Conservation (phyloP, 2,888 invertebrate species). For the Heliconius cydno region DNA sequence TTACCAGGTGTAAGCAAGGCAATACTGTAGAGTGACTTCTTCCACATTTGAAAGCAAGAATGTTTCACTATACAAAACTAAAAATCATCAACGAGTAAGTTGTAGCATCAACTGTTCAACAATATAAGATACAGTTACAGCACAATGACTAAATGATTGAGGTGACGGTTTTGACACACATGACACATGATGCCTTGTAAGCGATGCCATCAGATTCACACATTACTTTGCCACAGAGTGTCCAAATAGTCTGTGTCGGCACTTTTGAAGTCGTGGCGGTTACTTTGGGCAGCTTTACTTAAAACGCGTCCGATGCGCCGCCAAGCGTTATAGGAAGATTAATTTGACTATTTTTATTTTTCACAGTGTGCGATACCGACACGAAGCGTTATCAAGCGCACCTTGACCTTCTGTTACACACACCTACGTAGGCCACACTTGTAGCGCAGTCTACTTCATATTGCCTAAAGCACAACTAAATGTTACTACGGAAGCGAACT, state of each 20-base stretch:
- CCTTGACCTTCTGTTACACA: constrained; percentile 63
- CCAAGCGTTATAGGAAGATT: constrained; percentile 46
- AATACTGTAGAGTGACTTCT: constrained; percentile 83
- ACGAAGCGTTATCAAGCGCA: constrained; percentile 61
- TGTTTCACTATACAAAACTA: constrained; percentile 83
- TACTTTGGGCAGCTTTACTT: constrained; percentile 35
- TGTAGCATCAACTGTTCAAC: constrained; percentile 81
- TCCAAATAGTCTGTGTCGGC: constrained; percentile 45
- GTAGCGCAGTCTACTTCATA: constrained; percentile 66
- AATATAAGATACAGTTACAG: constrained; percentile 76
- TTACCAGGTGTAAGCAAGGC: constrained; percentile 84
- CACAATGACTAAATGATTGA: constrained; percentile 77
- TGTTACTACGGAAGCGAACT: constrained; percentile 69
- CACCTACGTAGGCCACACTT: constrained; percentile 42
- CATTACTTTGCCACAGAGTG: constrained; percentile 43
- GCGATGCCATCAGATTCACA: constrained; percentile 58
- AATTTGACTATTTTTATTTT: constrained; percentile 50
- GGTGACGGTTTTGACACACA: constrained; percentile 63
- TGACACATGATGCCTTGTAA: constrained; percentile 64
- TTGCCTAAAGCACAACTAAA: constrained; percentile 67
- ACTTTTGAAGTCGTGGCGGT: constrained; percentile 30
- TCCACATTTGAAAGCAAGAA: constrained; percentile 83
- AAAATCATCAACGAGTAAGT: constrained; percentile 78
- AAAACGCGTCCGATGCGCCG: constrained; percentile 47
- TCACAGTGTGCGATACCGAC: constrained; percentile 60